A percentile compares a stretch with the other conserved stretches of the same genome.
Evolutionary conservation across 2,797 vertebrate species (phyloP).

Genomic region (Luscinia megarhynchos): DNA sequence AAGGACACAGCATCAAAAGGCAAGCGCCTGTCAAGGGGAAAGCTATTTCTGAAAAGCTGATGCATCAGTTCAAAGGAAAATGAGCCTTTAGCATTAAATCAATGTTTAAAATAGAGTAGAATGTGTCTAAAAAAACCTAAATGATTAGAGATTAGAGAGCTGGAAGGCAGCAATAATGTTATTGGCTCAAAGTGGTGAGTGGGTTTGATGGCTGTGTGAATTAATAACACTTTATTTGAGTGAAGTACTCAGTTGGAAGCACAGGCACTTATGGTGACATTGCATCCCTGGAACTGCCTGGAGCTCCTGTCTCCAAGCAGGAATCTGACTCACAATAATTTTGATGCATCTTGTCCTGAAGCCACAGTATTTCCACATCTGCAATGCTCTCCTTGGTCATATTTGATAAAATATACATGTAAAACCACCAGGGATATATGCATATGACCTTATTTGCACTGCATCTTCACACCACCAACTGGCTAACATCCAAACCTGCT

Average conservation of each 20-base stretch:
- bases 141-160: neutral
- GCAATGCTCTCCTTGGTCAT: neutral
- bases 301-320: neutral
- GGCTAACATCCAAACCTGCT: neutral
- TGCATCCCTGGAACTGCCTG: neutral
- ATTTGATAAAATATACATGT: neutral
- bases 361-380: neutral
- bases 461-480: neutral
- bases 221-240: neutral
- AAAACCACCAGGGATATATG: neutral
- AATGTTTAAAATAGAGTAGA: constrained; percentile 7
- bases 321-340: constrained; percentile 4
- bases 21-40: neutral
- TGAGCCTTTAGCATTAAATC: neutral
- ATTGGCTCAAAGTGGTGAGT: neutral
- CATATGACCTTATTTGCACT: neutral
- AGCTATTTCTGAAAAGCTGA: neutral
- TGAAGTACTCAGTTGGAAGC: neutral
- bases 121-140: neutral
- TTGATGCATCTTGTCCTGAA: neutral
- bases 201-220: constrained; percentile 17
- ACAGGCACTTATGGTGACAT: neutral
- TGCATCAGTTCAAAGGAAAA: constrained; percentile 29
- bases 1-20: neutral
- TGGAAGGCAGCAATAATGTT: neutral